Evolutionary conservation across 1,140 invertebrate species (phyloP), one percentile per base, ranked within the genome.

Genomic region (Leptopilina clavipes): DNA sequence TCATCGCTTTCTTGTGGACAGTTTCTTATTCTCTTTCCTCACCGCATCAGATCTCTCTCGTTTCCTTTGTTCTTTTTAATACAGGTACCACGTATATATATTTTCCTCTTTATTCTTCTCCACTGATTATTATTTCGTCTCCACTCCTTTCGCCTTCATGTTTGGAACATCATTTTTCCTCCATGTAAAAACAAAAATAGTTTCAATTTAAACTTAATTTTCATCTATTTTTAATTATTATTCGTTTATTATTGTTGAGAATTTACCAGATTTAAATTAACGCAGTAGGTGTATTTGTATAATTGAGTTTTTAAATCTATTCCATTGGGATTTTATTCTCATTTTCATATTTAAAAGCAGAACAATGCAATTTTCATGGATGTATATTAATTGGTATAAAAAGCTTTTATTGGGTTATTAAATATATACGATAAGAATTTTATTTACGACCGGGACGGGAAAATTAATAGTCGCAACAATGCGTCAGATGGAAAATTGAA

Each of bases 1-100:
- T 80, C 80, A 81, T 81, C 78, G 79, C 70, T 76, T 82, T 76
- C 77, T 72, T 76, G 75, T 76, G 72, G 74, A 73, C 76, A 7
- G 52, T 71, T 71, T 48, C 9, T 59, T 48, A 48, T 71, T 73
- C 56, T 74, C 75, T 75, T 74, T 73, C 70, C 78, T 76, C 25
- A n/a, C 3, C 74, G 45, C 76, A n/a, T n/a, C n/a, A n/a, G n/a
- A n/a, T 71, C 75, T 73, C 71, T 25, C 40, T 71, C 70, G 75
- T 54, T 17, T 19, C 12, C 56, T 59, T 59, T 59, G 19, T 25
- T 14, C 9, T 59, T 25, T 1, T 25, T 14, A 5, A 59, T 59
- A 11, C 10, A 31, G 9, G 1, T 25, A 7, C 18, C 2, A 59
- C 10, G n/a, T n/a, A n/a, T n/a, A n/a, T n/a, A n/a, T n/a, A 22